Evolutionary conservation across 2,113 vertebrate genomes (phyloP), one percentile per base, ranked within the genome.

Genomic region (Paratilapia polleni): DNA sequence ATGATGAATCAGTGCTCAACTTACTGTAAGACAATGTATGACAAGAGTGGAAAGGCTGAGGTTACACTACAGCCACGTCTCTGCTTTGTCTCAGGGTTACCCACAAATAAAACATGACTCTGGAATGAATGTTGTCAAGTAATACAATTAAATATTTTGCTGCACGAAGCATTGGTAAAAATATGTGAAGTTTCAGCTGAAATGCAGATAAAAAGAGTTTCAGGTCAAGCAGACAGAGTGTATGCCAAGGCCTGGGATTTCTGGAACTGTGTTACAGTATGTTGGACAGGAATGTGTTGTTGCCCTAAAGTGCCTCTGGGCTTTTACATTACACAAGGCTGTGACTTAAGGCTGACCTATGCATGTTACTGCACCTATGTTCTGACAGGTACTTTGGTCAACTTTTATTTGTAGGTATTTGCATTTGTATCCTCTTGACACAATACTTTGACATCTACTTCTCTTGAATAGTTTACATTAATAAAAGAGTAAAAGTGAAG

Each of bases 71-170:
- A 52, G 70, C 34, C 76, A 9, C 11, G 70, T 77, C 31, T 89
- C 82, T 88, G 86, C 75, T 90, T 85, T 80, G n/a, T 79, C 34
- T 89, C 80, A 28, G 11, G 22, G 28, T 61, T 78, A 52, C 36
- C 74, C 59, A 11, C 43, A 81, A 80, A 88, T 75, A 54, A 43
- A 64, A 73, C 64, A 76, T 0, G 17, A 63, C 79, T 73, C 22
- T 47, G 78, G 54, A 76, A 64, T 28, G 81, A 76, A 68, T 74
- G 14, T 22, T 75, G 28, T 66, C 57, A 91, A 56, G 43, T 82
- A 22, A 8, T 19, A 22, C 49, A 49, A 41, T 22, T 43, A 2
- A 74, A 61, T 28, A 47, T 58, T 83, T 22, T 4, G 75, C 57
- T 36, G 60, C 61, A 64, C 12, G 8, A 4, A 31, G 13, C 2